Conservation (phyloP, 2,113 vertebrate genomes). For the Scolopax mira region DNA sequence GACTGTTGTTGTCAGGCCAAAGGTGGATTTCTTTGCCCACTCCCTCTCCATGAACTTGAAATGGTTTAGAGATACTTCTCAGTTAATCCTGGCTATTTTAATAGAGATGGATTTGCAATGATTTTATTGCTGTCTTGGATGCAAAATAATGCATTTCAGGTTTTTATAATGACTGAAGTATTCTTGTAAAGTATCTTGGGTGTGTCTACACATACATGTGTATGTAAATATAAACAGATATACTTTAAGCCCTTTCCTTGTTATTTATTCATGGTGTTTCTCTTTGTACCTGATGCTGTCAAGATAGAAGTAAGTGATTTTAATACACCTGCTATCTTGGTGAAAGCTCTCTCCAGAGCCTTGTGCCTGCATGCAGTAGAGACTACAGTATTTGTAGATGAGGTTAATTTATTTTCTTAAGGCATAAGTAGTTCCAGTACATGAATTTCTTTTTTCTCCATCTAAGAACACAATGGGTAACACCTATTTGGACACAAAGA, state of each 20-base stretch:
- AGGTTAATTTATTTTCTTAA: not conserved
- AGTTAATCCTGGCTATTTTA: not conserved
- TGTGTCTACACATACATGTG: not conserved
- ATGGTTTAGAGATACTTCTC: not conserved
- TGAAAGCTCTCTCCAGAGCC: not conserved
- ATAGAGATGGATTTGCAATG: not conserved
- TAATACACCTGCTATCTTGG: not conserved
- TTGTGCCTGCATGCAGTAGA: not conserved
- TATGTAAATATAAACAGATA: not conserved
- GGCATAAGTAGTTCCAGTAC: not conserved
- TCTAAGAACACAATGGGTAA: not conserved
- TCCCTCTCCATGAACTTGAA: not conserved
- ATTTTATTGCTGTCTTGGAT: not conserved
- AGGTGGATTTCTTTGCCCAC: not conserved
- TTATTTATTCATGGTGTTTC: not conserved
- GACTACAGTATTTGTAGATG: not conserved
- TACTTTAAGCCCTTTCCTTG: not conserved
- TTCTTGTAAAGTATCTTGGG: not conserved
- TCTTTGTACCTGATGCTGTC: not conserved
- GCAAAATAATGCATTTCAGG: not conserved
- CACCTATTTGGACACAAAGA: not conserved
- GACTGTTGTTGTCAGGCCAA: not conserved
- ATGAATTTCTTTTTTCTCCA: not conserved
- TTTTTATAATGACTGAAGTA: not conserved
- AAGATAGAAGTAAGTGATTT: not conserved